Conservation (phyloP, 2,113 vertebrate species). For the Anseranas semipalmata region DNA sequence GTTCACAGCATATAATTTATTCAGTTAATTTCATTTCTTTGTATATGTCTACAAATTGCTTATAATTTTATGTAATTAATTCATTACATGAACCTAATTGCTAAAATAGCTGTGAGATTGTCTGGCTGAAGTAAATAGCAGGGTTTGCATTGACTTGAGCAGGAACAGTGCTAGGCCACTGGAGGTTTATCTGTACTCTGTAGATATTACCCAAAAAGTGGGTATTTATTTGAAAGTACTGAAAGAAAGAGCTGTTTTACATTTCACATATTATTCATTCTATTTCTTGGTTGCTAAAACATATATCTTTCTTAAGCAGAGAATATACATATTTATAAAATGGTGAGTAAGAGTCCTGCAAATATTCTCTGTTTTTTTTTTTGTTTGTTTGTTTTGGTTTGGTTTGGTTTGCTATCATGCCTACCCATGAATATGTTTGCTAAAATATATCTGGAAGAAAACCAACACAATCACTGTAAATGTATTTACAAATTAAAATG, state of each 20-base stretch:
- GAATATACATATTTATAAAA: background rate
- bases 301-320: background rate
- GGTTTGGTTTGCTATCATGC: background rate
- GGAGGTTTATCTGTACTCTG: background rate
- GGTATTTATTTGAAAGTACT: background rate
- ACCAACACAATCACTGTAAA: background rate
- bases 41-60: slow-evolving; percentile 15
- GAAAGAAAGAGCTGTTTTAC: background rate
- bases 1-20: slow-evolving; percentile 15
- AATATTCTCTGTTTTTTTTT: background rate
- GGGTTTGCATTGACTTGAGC: background rate
- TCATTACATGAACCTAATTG: slow-evolving; percentile 21
- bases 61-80: slow-evolving; percentile 40
- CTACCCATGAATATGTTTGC: background rate
- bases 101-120: background rate
- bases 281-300: background rate
- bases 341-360: background rate
- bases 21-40: slow-evolving; percentile 41
- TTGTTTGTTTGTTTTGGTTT: background rate
- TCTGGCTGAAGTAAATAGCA: slow-evolving; percentile 14
- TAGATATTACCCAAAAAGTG: background rate
- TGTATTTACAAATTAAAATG: background rate
- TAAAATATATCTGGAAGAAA: background rate
- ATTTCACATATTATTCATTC: background rate
- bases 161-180: background rate